A percentile compares a stretch with the other conserved stretches of the same genome.
phyloP scores from a whole-genome alignment of 1,140 invertebrate genomes.

The Oryctes rhinoceros region DNA sequence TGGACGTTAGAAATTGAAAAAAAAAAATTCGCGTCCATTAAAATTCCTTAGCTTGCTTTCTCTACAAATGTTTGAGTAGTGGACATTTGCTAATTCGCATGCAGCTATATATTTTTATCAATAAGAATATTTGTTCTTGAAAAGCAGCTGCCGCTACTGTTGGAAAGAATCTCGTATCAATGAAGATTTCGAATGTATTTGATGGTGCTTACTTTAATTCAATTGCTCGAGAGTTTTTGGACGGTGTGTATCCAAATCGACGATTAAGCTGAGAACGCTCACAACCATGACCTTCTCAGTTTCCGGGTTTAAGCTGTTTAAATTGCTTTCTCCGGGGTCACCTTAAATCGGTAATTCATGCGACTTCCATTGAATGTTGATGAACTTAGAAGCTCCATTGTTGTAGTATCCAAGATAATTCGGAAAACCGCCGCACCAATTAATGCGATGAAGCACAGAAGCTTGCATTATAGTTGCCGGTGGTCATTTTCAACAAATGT shows the following conservation, averaged over 20 bases:
- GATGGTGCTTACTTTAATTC: background rate
- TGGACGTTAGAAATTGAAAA: no score
- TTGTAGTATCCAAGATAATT: background rate
- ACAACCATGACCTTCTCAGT: constrained; percentile 6
- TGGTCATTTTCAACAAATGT: constrained; percentile 1
- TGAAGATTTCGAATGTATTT: no score
- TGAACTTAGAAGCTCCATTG: background rate
- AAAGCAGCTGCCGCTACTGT: no score
- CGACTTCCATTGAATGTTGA: background rate
- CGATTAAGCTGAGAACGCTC: background rate
- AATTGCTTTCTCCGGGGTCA: background rate
- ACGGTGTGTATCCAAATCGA: background rate
- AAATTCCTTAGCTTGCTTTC: no score
- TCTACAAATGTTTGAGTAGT: no score
- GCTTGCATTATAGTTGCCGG: background rate
- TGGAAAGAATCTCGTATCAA: no score
- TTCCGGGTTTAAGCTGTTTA: background rate
- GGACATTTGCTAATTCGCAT: no score
- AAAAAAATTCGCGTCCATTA: no score
- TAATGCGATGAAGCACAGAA: background rate
- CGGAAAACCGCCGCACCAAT: background rate
- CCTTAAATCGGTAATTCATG: constrained; percentile 1
- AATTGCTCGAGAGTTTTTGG: background rate
- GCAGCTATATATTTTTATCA: no score
- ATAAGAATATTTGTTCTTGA: no score